Evolutionary conservation across 1,140 invertebrate species (phyloP).

Genomic region (Muscidifurax raptorellus): DNA sequence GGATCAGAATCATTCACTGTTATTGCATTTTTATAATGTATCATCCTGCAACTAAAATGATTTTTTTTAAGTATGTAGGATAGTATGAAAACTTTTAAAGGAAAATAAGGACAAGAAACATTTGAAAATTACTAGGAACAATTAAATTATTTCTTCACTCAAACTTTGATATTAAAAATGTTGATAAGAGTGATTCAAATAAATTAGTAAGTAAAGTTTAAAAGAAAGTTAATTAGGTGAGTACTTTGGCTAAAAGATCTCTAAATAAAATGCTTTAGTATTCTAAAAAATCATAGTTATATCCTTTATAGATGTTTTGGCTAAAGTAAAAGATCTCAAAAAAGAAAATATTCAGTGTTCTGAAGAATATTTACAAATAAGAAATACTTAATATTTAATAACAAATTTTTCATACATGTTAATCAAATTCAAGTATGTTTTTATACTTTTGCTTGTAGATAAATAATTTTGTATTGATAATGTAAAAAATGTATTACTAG

Average conservation of each 20-base stretch:
- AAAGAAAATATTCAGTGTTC: background rate
- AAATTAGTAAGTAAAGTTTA: background rate
- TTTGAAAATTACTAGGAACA: background rate
- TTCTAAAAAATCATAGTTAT: background rate
- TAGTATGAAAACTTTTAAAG: background rate
- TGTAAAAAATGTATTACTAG: background rate
- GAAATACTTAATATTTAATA: background rate
- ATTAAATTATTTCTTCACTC: background rate
- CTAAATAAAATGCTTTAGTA: background rate
- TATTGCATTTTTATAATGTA: background rate
- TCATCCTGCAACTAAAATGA: background rate
- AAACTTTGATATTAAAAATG: constrained; percentile 3
- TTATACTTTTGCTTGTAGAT: constrained; percentile 4
- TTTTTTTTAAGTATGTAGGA: background rate
- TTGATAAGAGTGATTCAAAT: constrained; percentile 1
- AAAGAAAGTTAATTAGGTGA: constrained; percentile 18
- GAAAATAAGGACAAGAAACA: background rate
- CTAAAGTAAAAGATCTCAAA: constrained; percentile 12
- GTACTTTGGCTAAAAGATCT: constrained; percentile 13
- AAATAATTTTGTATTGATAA: background rate
- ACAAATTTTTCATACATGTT: background rate
- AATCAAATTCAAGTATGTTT: background rate
- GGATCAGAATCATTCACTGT: background rate
- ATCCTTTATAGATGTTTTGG: background rate
- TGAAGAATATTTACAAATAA: constrained; percentile 3